phyloP scores from a whole-genome alignment of 1,140 invertebrate genomes.

The Megalonaias nervosa region DNA sequence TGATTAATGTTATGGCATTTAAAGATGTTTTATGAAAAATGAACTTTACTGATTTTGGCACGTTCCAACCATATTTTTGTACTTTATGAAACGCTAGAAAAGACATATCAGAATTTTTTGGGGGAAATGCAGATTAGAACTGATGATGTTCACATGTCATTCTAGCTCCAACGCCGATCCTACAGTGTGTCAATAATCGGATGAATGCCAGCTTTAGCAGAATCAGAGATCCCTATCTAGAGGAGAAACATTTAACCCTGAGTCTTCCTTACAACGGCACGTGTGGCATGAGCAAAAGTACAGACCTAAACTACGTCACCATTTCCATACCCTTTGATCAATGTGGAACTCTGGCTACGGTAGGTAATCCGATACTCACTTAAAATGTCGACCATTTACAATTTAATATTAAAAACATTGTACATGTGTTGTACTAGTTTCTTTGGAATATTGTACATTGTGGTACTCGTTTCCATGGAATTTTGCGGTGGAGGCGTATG shows the following conservation, averaged over 20 bases:
- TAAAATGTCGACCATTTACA: too few species aligned
- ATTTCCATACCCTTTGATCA: conserved; percentile 49
- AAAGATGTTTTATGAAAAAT: too few species aligned
- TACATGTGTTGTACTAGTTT: too few species aligned
- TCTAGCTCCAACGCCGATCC: conserved; percentile 45
- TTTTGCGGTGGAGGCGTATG: too few species aligned
- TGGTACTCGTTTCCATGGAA: too few species aligned
- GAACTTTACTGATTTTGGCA: background rate
- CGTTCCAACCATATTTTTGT: background rate
- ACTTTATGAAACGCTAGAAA: background rate
- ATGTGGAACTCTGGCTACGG: conserved; percentile 45
- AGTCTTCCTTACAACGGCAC: conserved; percentile 1
- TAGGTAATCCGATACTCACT: conserved; percentile 8
- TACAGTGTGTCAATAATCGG: conserved; percentile 38
- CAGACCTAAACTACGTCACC: conserved; percentile 32
- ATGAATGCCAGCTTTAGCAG: conserved; percentile 50
- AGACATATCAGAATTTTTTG: too few species aligned
- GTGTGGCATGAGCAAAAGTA: conserved; percentile 16
- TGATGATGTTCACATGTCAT: too few species aligned
- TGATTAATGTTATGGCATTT: too few species aligned
- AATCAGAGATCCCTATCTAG: conserved; percentile 41
- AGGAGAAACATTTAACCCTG: conserved; percentile 49
- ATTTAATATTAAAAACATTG: too few species aligned
- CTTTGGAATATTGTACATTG: too few species aligned
- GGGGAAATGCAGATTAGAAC: too few species aligned